Evolutionary conservation across 2,888 invertebrate species (phyloP).

Genomic region (Tinea trinotella): DNA sequence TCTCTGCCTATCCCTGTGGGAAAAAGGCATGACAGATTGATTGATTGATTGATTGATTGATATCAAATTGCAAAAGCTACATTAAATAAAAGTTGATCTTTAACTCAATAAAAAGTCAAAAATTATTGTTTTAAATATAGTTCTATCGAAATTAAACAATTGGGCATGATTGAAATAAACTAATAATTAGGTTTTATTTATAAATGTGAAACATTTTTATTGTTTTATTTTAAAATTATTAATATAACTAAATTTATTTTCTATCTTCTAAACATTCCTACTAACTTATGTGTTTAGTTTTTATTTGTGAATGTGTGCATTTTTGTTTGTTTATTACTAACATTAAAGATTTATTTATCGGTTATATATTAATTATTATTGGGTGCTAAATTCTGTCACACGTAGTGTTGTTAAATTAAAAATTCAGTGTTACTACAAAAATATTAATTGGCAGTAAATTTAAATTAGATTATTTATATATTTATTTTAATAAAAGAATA

Average conservation of each 20-base stretch:
- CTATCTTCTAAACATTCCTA: not conserved
- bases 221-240: not conserved
- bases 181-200: not conserved
- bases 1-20: no score
- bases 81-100: no score
- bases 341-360: not conserved
- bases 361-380: not conserved
- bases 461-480: not conserved
- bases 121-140: no score
- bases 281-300: not conserved
- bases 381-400: slow-evolving; percentile 13
- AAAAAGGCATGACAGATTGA: no score
- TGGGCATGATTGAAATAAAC: no score
- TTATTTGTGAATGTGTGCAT: slow-evolving; percentile 8
- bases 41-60: no score
- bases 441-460: not conserved
- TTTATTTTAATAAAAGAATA: not conserved
- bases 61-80: no score
- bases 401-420: slow-evolving; percentile 2
- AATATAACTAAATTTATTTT: not conserved
- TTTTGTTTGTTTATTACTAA: slow-evolving; percentile 11
- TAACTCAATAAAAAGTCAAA: no score
- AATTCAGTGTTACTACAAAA: not conserved
- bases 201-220: slow-evolving; percentile 12
- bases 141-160: no score